Evolutionary conservation across 2,113 vertebrate genomes (phyloP).

Genomic region (Brachyistius frenatus): DNA sequence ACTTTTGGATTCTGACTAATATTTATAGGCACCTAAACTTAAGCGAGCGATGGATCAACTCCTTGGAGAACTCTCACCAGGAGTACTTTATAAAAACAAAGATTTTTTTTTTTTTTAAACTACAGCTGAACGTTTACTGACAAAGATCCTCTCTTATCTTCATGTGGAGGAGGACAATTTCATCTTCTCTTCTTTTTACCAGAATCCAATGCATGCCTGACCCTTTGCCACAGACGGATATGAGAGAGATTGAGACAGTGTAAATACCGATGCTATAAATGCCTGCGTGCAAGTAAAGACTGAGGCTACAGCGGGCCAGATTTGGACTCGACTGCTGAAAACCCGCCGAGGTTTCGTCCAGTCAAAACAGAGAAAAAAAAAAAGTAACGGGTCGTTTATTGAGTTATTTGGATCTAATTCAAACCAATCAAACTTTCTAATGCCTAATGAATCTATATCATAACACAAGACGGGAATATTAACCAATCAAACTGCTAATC

Average conservation of each 20-base stretch:
- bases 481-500: slow-evolving; percentile 56
- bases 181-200: slow-evolving; percentile 67
- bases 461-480: slow-evolving; percentile 47
- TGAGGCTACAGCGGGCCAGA: slow-evolving; percentile 41
- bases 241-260: slow-evolving; percentile 46
- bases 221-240: slow-evolving; percentile 68
- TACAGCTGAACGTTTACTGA: slow-evolving; percentile 59
- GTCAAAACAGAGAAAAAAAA: slow-evolving; percentile 50
- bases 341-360: slow-evolving; percentile 62
- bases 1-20: slow-evolving; percentile 71
- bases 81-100: slow-evolving; percentile 54
- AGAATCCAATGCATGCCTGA: slow-evolving; percentile 78
- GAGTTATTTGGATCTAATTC: slow-evolving; percentile 60
- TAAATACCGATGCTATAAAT: slow-evolving; percentile 64
- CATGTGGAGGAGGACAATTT: slow-evolving; percentile 67
- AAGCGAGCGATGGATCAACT: slow-evolving; percentile 45
- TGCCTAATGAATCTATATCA: slow-evolving; percentile 52
- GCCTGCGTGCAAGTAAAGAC: slow-evolving; percentile 46
- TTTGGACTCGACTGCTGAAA: slow-evolving; percentile 53
- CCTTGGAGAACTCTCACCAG: slow-evolving; percentile 34
- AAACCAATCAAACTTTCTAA: slow-evolving; percentile 62
- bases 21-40: slow-evolving; percentile 73
- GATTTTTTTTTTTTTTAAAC: slow-evolving; percentile 51
- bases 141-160: slow-evolving; percentile 52
- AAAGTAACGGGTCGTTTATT: slow-evolving; percentile 44